phyloP scores from a whole-genome alignment of 2,797 vertebrate species.

The Sebastes jordani region DNA sequence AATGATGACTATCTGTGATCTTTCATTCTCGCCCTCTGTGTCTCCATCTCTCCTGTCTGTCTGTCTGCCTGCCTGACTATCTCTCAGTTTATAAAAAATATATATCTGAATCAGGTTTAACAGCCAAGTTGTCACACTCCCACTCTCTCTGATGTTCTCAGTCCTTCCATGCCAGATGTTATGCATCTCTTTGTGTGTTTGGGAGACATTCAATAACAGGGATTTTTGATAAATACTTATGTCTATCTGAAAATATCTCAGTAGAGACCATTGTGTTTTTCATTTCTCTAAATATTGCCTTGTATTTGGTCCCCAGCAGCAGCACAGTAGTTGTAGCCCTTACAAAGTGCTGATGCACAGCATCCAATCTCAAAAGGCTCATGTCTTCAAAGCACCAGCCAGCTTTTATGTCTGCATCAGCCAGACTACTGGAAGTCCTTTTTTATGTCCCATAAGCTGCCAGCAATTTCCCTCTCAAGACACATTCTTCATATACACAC shows the following conservation, averaged over 20 bases:
- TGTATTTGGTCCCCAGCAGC: conserved; percentile 19
- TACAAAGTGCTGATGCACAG: conserved; percentile 41
- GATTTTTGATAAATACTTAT: conserved; percentile 26
- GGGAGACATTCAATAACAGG: not conserved
- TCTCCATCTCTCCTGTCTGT: conserved; percentile 31
- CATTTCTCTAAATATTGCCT: conserved; percentile 1
- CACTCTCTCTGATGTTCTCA: not conserved
- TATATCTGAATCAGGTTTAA: conserved; percentile 13
- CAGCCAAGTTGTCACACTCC: not conserved
- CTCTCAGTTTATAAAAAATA: not conserved
- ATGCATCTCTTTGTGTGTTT: not conserved
- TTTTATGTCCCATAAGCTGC: conserved; percentile 52
- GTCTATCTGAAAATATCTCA: conserved; percentile 1
- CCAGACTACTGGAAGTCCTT: conserved; percentile 46
- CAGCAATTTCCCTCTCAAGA: conserved; percentile 17
- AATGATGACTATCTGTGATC: conserved; percentile 74
- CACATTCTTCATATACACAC: conserved; percentile 21
- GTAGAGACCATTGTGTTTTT: conserved; percentile 2
- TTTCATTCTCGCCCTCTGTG: conserved; percentile 44
- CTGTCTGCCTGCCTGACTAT: not conserved
- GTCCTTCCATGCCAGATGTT: not conserved
- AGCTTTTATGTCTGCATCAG: conserved; percentile 63
- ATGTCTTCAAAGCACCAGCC: conserved; percentile 64
- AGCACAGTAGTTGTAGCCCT: conserved; percentile 5
- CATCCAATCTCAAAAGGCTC: conserved; percentile 42